Percentiles rank a stretch among this genome's conserved stretches.
Conservation (phyloP, 2,888 invertebrate species). For the Pterostichus niger region DNA sequence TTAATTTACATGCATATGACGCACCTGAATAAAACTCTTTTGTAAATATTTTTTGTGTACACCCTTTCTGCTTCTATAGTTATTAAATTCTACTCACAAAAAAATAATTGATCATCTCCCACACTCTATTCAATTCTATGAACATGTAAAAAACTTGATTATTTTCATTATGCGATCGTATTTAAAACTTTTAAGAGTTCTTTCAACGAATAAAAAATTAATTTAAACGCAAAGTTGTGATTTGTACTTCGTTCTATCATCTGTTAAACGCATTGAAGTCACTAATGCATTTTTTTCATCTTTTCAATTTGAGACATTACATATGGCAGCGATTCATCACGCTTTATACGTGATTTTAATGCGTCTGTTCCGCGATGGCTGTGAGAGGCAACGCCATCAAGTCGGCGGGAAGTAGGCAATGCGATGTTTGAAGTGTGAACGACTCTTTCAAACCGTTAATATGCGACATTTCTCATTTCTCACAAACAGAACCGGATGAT, state of each 20-base stretch:
- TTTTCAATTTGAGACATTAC: conserved; percentile 50
- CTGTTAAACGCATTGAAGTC: conserved; percentile 33
- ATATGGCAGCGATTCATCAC: conserved; percentile 50
- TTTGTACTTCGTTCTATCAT: not conserved
- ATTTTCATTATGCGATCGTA: not conserved
- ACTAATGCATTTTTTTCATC: conserved; percentile 53
- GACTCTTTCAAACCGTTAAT: not conserved
- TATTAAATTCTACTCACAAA: conserved; percentile 12
- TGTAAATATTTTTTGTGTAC: not conserved
- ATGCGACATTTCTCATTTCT: no score
- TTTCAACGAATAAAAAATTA: not conserved
- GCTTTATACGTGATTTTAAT: conserved; percentile 40
- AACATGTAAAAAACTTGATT: not conserved
- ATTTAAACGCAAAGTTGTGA: not conserved
- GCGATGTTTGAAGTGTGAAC: not conserved
- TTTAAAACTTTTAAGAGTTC: not conserved
- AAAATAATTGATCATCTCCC: conserved; percentile 28
- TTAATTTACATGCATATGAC: no score
- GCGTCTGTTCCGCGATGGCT: conserved; percentile 1
- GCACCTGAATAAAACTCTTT: no score
- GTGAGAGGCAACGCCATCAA: not conserved
- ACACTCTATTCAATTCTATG: not conserved
- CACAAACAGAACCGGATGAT: no score
- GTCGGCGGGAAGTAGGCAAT: not conserved
- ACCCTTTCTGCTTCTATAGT: not conserved